phyloP scores from a whole-genome alignment of 2,113 vertebrate species.

The Alligator sinensis region DNA sequence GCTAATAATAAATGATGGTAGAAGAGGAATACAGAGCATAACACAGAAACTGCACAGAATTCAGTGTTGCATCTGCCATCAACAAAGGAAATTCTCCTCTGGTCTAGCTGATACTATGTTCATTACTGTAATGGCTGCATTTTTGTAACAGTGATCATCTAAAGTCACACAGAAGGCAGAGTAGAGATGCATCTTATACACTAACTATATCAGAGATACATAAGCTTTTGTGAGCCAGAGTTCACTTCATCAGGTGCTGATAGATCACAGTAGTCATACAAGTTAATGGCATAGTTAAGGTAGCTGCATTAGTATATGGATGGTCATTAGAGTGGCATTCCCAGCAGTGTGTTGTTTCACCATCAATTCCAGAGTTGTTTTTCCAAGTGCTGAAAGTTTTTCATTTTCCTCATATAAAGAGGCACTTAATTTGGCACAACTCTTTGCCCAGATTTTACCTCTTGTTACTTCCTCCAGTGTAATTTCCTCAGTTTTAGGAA shows the following conservation, averaged over 20 bases:
- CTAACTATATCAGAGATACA: too few relatives aligned
- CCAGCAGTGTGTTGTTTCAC: slow-evolving; percentile 12
- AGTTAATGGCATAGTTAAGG: accelerated
- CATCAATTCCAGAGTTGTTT: background rate
- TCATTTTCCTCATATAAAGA: background rate
- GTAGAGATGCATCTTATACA: too few relatives aligned
- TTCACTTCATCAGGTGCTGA: too few relatives aligned
- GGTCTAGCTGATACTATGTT: background rate
- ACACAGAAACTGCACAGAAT: background rate
- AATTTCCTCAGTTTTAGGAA: too few relatives aligned
- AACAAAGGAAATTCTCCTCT: background rate
- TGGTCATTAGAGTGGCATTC: background rate
- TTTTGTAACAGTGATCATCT: too few relatives aligned
- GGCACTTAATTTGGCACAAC: background rate
- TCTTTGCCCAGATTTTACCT: background rate
- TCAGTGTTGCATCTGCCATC: background rate
- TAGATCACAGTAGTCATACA: background rate
- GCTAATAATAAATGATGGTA: background rate
- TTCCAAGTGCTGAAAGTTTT: background rate
- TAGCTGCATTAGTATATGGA: accelerated
- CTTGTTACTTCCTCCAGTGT: background rate
- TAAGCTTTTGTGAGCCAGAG: too few relatives aligned
- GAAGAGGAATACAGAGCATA: background rate
- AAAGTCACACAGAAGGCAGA: too few relatives aligned
- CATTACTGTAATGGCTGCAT: too few relatives aligned